Base-by-base conservation (phyloP, 2,797 vertebrate genomes). In the Benthosema pterotum region DNA sequence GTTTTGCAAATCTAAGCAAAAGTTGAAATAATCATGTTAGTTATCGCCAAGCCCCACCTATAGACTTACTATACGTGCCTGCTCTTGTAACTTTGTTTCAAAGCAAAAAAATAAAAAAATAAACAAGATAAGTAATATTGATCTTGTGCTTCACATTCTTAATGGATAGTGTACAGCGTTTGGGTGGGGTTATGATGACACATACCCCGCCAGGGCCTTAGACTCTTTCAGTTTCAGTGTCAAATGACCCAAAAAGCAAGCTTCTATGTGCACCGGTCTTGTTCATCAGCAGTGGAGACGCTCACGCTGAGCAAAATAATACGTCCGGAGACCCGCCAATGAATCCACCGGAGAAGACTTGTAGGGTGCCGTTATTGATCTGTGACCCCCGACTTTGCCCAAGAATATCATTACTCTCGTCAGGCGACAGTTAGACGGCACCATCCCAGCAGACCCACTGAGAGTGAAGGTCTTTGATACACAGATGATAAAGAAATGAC, bases 391-490 rank as follows among this genome's bases (percentile, higher is more conserved):
- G 75, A 75, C 56, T 79, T 69, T 78, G 79, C 74, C 70, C 65
- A 74, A 65, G 85, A 89, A 91, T 88, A 89, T 89, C 58, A 82
- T 86, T 83, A 54, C 51, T 71, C 63, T 70, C 83, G 79, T 81
- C 71, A 81, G 72, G 71, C 63, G 67, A 77, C 85, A 80, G 67
- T 75, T 17, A 74, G 80, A 72, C 63, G 73, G 74, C 79, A 82
- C 65, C 71, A 57, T 69, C 70, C 60, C 57, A 52, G 60, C 65
- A 71, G 56, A 63, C 62, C 60, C 51, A 55, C 67, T 51, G 32
- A 60, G 47, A 51, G 56, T 1, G 5, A 66, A 63, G 53, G 64
- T 79, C 74, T 84, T 67, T 79, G 80, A 89, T 76, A 63, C 65
- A 55, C 56, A 65, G 32, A 67, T 69, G 52, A 38, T 38, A 38